Base-by-base conservation (phyloP, 2,797 vertebrate genomes). In the Gymnoscopelus braueri region DNA sequence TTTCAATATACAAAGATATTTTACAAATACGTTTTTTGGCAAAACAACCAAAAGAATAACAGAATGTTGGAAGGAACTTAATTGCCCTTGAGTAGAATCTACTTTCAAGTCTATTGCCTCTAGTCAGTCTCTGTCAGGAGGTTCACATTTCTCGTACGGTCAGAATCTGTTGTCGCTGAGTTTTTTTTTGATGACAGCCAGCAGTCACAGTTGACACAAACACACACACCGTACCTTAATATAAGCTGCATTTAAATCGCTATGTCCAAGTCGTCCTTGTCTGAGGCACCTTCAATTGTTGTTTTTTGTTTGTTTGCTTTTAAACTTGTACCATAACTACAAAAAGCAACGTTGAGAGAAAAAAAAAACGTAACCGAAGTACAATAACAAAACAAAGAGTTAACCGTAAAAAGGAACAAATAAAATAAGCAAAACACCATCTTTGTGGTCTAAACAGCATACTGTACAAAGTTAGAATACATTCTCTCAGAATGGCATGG, bases 401-500 rank as follows among this genome's bases (percentile, higher is more conserved):
- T 74, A 70, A 55, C 63, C 70, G 72, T 48, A 44, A 7, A 72
- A 69, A 76, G 77, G 74, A 32, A 15, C 79, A 93, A 91, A 83
- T 77, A 90, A 88, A 82, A 87, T 89, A 90, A 92, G 92, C 92
- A 93, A 87, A 95, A 77, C 91, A 94, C 95, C 96, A 95, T 95
- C 91, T 89, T 91, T 92, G 95, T 96, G 96, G 96, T 92, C 94
- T 95, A 95, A 95, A 44, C 91, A 93, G 94, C 66, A 68, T 88
- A 93, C 89, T 95, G 91, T 95, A 94, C 94, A 95, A 72, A 88
- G 93, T 95, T 92, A 83, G 78, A 88, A 93, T 90, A 97, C 96
- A 98, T 98, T 98, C 97, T 96, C 94, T 96, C 90, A 92, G 97
- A 99, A 98, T 97, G 96, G 95, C 95, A 94, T 95, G 94, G 95